Evolutionary conservation across 2,113 vertebrate species (phyloP), one percentile per base, ranked within the genome.

Genomic region (Actenoides lindsayi): DNA sequence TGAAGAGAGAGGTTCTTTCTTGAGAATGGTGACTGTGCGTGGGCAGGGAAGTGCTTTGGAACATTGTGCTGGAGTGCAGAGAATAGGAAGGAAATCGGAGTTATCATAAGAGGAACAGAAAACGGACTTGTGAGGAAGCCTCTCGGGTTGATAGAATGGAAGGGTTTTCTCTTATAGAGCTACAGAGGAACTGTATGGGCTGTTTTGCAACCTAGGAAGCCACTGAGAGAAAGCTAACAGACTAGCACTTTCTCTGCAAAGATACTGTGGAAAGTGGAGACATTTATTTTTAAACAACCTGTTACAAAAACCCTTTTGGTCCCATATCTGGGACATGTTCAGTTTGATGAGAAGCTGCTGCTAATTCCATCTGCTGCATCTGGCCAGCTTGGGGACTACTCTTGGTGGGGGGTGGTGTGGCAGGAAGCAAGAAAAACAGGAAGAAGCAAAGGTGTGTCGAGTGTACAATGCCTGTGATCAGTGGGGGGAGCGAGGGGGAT

Each of bases 101-200:
- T 75, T 94, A 87, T 77, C 19, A 28, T 64, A 50, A 91, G 51
- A 75, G 65, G 84, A 96, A 93, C 84, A 82, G 90, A 91, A 95
- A 95, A 33, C 71, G 77, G 17, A 60, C 82, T 35, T 69, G n/a
- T 74, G 59, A 79, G 64, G 63, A 93, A 86, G 64, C 68, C 71
- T 86, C 44, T 65, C 50, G 35, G 76, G 46, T 59, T 59, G 35
- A 17, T 51, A 37, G 13, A 62, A 64, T 83, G 83, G 85, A 93
- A 79, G 69, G 16, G 3, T 31, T 70, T 94, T 94, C 87, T 73
- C 41, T 28, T 53, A 18, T 48, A 68, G 17, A 57, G 50, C 35
- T 92, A 30, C 56, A 70, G 59, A 80, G 86, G 86, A 95, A 93
- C 75, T 70, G 17, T 3, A 2, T 18, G n/a, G 37, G 11, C 8